Conservation (phyloP, 2,113 vertebrate genomes). For the Campylorhamphus procurvoides region DNA sequence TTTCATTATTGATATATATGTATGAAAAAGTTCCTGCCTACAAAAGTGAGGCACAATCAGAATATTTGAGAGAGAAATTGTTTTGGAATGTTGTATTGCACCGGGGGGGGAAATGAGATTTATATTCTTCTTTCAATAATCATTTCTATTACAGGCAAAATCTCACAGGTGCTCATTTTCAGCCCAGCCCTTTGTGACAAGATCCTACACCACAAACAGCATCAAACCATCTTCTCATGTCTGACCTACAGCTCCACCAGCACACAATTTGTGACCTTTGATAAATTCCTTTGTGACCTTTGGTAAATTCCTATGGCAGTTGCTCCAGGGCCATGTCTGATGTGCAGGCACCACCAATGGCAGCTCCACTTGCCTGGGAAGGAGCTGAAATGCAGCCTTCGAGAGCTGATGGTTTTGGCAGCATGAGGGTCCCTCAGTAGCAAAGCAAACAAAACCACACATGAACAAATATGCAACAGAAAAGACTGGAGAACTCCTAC, state of each 20-base stretch:
- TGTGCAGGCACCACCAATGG: neutral
- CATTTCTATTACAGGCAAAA: neutral
- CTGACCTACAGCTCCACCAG: neutral
- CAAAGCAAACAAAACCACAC: neutral
- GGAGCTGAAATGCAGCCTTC: neutral
- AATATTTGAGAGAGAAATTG: neutral
- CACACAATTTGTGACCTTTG: neutral
- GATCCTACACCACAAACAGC: neutral
- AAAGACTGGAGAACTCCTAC: neutral
- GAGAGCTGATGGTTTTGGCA: neutral
- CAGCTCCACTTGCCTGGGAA: neutral
- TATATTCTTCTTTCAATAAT: neutral
- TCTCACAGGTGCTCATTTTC: neutral
- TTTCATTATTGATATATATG: neutral
- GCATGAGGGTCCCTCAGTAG: neutral
- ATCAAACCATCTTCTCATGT: neutral
- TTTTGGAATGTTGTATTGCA: neutral
- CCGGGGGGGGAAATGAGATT: neutral
- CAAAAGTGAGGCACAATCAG: neutral
- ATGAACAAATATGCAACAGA: neutral
- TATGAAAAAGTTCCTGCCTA: neutral
- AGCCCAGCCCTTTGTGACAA: neutral
- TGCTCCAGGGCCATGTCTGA: neutral
- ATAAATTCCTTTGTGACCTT: neutral
- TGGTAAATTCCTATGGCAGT: neutral